These are phyloP conservation scores for Xestoiulus laeticollis DNA, from an alignment of 2,888 invertebrate species.

Conservation along the genomic window DNA sequence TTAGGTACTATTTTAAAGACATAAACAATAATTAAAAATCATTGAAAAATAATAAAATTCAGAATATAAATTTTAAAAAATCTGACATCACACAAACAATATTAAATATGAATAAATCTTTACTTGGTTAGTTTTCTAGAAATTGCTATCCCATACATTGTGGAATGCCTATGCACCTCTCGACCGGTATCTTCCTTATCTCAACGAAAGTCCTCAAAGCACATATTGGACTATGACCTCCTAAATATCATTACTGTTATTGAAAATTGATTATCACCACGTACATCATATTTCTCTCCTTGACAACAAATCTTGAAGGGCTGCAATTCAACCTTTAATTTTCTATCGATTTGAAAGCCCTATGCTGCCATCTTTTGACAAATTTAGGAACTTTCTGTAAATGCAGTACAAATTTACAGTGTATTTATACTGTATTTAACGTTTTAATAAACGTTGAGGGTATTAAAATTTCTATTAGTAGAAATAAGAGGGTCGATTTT, in stretches of 20 bases:
- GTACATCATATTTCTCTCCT: neutral
- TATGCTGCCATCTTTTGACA: neutral
- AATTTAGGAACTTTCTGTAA: neutral
- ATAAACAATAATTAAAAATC: too few species aligned
- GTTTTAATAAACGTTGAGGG: neutral
- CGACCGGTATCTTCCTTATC: neutral
- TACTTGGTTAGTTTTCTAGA: constrained; percentile 6
- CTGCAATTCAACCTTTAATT: neutral
- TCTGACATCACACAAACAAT: too few species aligned
- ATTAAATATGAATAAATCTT: too few species aligned
- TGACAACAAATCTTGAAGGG: neutral
- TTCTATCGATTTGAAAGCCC: neutral
- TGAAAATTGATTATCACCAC: neutral
- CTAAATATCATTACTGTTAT: neutral
- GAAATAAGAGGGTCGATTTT: neutral
- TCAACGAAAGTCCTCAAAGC: neutral
- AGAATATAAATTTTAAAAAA: too few species aligned
- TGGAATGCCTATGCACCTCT: neutral
- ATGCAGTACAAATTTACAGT: neutral
- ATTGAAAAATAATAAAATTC: too few species aligned
- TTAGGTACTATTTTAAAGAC: too few species aligned
- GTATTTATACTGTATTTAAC: neutral
- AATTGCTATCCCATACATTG: neutral
- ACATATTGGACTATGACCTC: neutral
- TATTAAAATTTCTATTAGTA: neutral